A percentile compares a stretch with the other conserved stretches of the same genome.
These are phyloP conservation scores for Acipenser ruthenus DNA, from an alignment of 2,797 vertebrate species.

Conservation along the genomic window DNA sequence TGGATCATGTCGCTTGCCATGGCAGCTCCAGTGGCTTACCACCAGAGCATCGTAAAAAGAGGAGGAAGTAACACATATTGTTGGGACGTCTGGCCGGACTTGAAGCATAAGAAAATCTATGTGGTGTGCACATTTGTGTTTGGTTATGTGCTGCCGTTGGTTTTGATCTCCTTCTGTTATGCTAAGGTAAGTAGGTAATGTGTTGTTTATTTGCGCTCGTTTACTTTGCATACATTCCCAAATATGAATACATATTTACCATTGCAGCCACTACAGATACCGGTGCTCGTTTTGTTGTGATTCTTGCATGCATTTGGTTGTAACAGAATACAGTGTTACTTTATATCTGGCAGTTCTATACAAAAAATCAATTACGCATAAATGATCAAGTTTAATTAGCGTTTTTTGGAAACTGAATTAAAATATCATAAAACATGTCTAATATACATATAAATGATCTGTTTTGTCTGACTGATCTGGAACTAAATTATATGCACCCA, in stretches of 20 bases:
- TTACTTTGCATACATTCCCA: constrained; percentile 10
- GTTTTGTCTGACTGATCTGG: too few species aligned
- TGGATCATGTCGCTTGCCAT: constrained; percentile 84
- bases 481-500: too few species aligned
- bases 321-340: too few species aligned
- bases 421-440: too few species aligned
- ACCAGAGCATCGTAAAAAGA: constrained; percentile 74
- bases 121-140: constrained; percentile 90
- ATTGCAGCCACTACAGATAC: background rate
- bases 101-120: constrained; percentile 75
- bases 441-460: too few species aligned
- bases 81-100: constrained; percentile 87
- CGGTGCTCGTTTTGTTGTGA: too few species aligned
- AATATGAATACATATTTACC: background rate
- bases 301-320: too few species aligned
- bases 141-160: constrained; percentile 84
- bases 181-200: constrained; percentile 71
- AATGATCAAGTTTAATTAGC: too few species aligned
- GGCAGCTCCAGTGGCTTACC: constrained; percentile 83
- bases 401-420: too few species aligned
- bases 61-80: constrained; percentile 79
- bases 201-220: background rate
- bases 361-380: too few species aligned
- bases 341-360: too few species aligned
- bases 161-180: constrained; percentile 95